Base-by-base conservation (phyloP, 2,113 vertebrate species). In the Hydrochoerus hydrochaeris region DNA sequence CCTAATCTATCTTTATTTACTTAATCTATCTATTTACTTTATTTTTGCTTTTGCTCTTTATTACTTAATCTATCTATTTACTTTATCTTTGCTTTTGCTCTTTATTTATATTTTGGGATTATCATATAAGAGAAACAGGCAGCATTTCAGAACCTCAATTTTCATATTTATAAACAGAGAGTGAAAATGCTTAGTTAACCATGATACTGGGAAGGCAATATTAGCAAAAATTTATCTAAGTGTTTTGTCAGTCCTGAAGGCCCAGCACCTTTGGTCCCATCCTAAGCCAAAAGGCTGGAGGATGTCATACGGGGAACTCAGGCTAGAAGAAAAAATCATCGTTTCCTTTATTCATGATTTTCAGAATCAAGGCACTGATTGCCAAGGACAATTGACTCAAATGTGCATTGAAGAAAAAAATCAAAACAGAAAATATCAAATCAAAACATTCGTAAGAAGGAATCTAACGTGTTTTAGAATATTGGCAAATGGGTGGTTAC, bases 251-350 rank as follows among this genome's bases (percentile, higher is more conserved):
- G 10, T 84, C 1, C 1, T 9, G 1, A 90, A 26, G 19, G 4
- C 26, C 60, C 11, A 13, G 6, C 2, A 46, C 17, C 26, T 24
- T 91, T 30, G 77, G n/a, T 11, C 12, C 1, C 20, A 38, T 16
- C 22, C 24, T 46, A 24, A 1, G 30, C 3, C 16, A 9, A 12
- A 32, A 8, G 2, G 9, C 26, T 81, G 12, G 30, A 8, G 17
- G 60, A 22, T 6, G 28, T 35, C 41, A 44, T 5, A 35, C 2
- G 44, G 14, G 32, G 6, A 0, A 20, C 52, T 32, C 7, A 4
- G 20, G 41, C n/a, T 67, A 9, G 41, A 91, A 85, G 57, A 6
- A 73, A 77, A 85, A 41, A 3, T 11, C 24, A 52, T 9, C 49
- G 11, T 14, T 54, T 69, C 57, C 8, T 83, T 87, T 84, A 77